Percentiles rank a stretch among this genome's conserved stretches.
Conservation (phyloP, 2,113 vertebrate genomes). For the Paedocypris sp. region DNA sequence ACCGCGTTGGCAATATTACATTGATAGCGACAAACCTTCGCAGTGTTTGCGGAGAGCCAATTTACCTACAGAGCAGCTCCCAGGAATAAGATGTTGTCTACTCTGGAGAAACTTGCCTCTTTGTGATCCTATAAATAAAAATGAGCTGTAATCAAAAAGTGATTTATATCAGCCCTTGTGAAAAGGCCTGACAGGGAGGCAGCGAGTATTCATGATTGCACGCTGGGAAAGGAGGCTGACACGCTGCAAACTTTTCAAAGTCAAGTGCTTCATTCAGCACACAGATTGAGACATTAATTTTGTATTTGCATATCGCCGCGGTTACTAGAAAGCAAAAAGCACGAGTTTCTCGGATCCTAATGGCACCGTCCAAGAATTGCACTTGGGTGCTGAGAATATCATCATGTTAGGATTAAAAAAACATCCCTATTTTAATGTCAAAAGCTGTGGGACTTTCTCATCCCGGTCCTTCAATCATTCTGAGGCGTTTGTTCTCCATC, state of each 20-base stretch:
- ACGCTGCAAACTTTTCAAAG: slow-evolving; percentile 15
- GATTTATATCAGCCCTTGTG: slow-evolving; percentile 19
- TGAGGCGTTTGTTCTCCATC: too few species aligned
- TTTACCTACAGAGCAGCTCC: slow-evolving; percentile 14
- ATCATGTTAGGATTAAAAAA: too few species aligned
- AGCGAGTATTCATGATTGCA: neutral
- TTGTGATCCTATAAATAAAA: slow-evolving; percentile 22
- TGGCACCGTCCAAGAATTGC: too few species aligned
- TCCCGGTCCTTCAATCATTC: too few species aligned
- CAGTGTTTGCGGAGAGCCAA: slow-evolving; percentile 8
- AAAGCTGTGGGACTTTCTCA: too few species aligned
- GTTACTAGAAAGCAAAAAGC: too few species aligned
- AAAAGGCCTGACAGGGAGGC: slow-evolving; percentile 4
- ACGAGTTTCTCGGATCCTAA: too few species aligned
- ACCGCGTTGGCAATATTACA: neutral
- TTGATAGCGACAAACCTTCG: slow-evolving; percentile 2
- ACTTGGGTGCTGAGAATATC: too few species aligned
- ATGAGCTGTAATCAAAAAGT: slow-evolving; percentile 23
- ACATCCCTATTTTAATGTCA: too few species aligned
- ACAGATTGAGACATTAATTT: slow-evolving; percentile 12
- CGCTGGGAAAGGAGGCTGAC: slow-evolving; percentile 4
- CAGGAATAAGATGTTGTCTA: slow-evolving; percentile 20
- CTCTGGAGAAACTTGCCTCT: slow-evolving; percentile 1
- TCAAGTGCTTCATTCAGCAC: slow-evolving; percentile 7
- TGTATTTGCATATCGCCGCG: slow-evolving; percentile 8